Evolutionary conservation across 2,797 vertebrate genomes (phyloP), one percentile per base, ranked within the genome.

Genomic region (Phalloptychus januarius): DNA sequence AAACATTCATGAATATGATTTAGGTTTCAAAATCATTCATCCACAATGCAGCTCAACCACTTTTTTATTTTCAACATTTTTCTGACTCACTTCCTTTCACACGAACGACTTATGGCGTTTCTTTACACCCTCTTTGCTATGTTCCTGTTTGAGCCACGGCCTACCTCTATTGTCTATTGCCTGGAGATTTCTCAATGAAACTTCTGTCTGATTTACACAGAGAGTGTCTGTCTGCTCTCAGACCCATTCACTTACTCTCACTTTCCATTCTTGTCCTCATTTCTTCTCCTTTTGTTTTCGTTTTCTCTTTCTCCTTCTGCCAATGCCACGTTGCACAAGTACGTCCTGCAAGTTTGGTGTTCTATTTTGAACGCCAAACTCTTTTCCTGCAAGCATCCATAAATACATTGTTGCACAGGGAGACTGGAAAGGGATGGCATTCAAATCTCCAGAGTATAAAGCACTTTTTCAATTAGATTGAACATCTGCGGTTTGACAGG

Each of bases 201-300:
- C 89, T 89, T 93, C 92, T 95, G 93, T 95, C 84, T 91, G 83
- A 88, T 88, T 94, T 91, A 93, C 90, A 94, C 89, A 94, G 88
- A 90, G 91, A 85, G 73, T 54, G 72, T 86, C 88, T 94, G 92
- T 93, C 87, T 86, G 1, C 82, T 79, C 76, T 85, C 38, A 80
- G 61, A 69, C 87, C 81, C 89, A 92, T 93, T 92, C 89, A 93
- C 85, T 87, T 86, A 87, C 83, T 91, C 85, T 85, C 76, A 80
- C 82, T 91, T 86, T 82, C 83, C 76, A 79, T 85, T 87, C 76
- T 83, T 78, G 87, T 72, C 74, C 31, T 79, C 63, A 76, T 81
- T 85, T 83, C 80, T 83, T 72, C 75, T 67, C 38, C 28, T 25
- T 70, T 71, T 56, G 36, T 77, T 42, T 52, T 42, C 75, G 63